Percentiles rank a stretch among this genome's conserved stretches.
Evolutionary conservation across 2,797 vertebrate species (phyloP).

Genomic region (Artibeus lituratus): DNA sequence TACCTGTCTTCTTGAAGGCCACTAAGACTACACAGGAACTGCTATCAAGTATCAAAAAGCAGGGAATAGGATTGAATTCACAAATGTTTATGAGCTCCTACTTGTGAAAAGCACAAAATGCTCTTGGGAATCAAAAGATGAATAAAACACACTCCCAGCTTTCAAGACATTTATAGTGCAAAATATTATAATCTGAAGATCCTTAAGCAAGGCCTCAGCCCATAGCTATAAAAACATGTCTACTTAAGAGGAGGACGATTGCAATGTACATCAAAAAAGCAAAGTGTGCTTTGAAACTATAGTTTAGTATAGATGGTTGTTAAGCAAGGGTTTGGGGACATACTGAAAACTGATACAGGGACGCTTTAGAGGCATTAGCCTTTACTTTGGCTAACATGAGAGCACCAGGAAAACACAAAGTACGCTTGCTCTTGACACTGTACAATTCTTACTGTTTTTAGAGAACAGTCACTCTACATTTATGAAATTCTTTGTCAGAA

Average conservation of each 20-base stretch:
- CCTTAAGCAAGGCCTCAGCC: constrained; percentile 1
- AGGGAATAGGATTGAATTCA: neutral
- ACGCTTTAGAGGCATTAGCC: neutral
- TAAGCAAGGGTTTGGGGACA: constrained; percentile 32
- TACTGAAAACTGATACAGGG: neutral
- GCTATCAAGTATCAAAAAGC: neutral
- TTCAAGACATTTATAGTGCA: neutral
- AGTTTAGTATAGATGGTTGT: constrained; percentile 11
- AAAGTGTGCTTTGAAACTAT: neutral
- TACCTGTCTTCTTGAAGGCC: neutral
- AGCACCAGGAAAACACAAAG: constrained; percentile 59
- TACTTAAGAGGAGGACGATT: constrained; percentile 36
- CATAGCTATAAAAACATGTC: constrained; percentile 2
- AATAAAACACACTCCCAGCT: constrained; percentile 19
- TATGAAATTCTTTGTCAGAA: constrained; percentile 73
- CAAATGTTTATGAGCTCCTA: constrained; percentile 18
- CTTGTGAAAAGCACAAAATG: constrained; percentile 21
- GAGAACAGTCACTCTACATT: constrained; percentile 70
- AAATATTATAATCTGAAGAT: neutral
- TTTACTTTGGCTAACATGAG: constrained; percentile 21
- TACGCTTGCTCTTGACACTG: constrained; percentile 61
- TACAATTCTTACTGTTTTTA: constrained; percentile 73
- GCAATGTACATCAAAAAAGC: constrained; percentile 29
- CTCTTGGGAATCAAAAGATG: constrained; percentile 54
- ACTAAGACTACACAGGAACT: neutral